Evolutionary conservation across 2,797 vertebrate species (phyloP).

Genomic region (Cyclopterus lumpus): DNA sequence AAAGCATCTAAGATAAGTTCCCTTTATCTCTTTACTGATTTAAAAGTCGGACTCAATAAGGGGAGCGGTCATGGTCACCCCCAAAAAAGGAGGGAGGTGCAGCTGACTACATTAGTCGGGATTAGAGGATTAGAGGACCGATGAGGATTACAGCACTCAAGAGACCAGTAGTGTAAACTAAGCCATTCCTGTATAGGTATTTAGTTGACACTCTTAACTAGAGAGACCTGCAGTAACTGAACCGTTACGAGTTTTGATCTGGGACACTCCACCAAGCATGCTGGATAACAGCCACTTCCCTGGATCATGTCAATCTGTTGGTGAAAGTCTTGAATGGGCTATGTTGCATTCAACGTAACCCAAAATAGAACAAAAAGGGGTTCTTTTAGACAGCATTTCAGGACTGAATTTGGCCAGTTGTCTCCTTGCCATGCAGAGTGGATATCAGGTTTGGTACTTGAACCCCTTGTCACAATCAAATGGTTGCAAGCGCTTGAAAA

Average conservation of each 20-base stretch:
- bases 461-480: conserved; percentile 55
- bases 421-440: not conserved
- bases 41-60: conserved; percentile 32
- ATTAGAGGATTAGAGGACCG: conserved; percentile 73
- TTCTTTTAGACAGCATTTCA: not conserved
- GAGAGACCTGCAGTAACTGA: not conserved
- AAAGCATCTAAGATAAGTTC: not conserved
- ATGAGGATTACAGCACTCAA: conserved; percentile 63
- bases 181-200: conserved; percentile 45
- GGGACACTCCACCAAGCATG: not conserved
- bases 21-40: conserved; percentile 4
- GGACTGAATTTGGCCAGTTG: not conserved
- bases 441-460: conserved; percentile 18
- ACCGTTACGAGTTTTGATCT: not conserved
- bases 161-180: conserved; percentile 42
- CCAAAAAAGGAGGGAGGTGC: conserved; percentile 57
- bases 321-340: not conserved
- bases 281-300: not conserved
- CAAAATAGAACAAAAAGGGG: not conserved
- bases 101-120: conserved; percentile 70
- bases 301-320: not conserved
- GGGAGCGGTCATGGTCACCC: conserved; percentile 28
- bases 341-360: not conserved
- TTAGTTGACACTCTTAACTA: conserved; percentile 50
- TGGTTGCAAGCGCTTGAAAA: conserved; percentile 45